phyloP scores from a whole-genome alignment of 1,140 invertebrate genomes.

The Elysia chlorotica region DNA sequence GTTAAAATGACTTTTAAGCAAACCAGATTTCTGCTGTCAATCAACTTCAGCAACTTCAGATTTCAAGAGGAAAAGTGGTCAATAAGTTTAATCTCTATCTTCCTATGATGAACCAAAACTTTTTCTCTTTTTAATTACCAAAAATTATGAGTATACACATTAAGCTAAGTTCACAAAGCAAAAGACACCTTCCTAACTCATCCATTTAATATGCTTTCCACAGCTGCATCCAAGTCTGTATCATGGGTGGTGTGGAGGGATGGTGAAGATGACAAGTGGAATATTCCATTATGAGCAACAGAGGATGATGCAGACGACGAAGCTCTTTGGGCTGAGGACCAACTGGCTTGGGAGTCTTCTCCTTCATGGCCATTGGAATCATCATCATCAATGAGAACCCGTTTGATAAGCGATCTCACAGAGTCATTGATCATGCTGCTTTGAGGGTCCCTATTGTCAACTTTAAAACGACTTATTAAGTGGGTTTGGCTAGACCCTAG shows the following conservation, averaged over 20 bases:
- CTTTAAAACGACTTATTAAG: not conserved
- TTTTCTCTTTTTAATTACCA: too few species aligned
- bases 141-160: too few species aligned
- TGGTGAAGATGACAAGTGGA: not conserved
- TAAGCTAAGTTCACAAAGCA: too few species aligned
- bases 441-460: conserved; percentile 22
- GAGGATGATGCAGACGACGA: not conserved
- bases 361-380: conserved; percentile 4
- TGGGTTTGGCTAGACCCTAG: too few species aligned
- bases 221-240: conserved; percentile 18
- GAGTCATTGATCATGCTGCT: conserved; percentile 24
- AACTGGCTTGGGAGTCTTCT: conserved; percentile 1
- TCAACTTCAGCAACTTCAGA: too few species aligned
- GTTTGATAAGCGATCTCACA: conserved; percentile 15
- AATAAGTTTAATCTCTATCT: too few species aligned
- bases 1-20: too few species aligned
- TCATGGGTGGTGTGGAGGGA: not conserved
- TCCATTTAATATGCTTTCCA: conserved; percentile 15
- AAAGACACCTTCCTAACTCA: not conserved
- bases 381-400: conserved; percentile 8
- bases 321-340: not conserved
- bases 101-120: too few species aligned
- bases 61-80: too few species aligned
- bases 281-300: not conserved
- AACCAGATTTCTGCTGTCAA: too few species aligned